phyloP scores from a whole-genome alignment of 2,113 vertebrate genomes.

The Lophius piscatorius region DNA sequence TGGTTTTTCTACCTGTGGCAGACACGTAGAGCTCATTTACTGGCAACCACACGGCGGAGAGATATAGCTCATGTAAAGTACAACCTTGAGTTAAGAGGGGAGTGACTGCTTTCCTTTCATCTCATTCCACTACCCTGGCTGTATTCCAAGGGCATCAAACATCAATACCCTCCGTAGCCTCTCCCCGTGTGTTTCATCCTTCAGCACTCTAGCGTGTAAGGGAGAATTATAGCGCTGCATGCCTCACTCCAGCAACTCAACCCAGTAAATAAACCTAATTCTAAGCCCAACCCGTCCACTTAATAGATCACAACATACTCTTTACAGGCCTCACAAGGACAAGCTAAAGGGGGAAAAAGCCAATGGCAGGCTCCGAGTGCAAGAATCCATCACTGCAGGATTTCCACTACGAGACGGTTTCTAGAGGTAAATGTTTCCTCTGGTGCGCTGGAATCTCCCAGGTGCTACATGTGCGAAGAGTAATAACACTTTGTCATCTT shows the following conservation, averaged over 20 bases:
- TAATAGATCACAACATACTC: constrained; percentile 54
- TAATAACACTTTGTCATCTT: not conserved
- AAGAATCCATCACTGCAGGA: constrained; percentile 48
- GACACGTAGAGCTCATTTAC: constrained; percentile 23
- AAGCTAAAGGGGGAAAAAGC: constrained; percentile 37
- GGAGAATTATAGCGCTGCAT: constrained; percentile 68
- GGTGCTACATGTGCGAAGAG: constrained; percentile 14
- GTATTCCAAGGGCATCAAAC: constrained; percentile 64
- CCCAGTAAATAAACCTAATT: constrained; percentile 72
- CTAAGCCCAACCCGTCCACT: constrained; percentile 31
- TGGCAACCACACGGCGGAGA: constrained; percentile 39
- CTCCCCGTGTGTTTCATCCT: constrained; percentile 61
- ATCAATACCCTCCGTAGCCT: constrained; percentile 60
- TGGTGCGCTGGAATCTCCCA: constrained; percentile 25
- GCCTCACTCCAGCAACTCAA: constrained; percentile 66
- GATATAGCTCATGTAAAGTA: constrained; percentile 63
- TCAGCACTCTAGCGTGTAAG: constrained; percentile 51
- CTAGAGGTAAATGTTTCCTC: constrained; percentile 43
- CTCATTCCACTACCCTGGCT: constrained; percentile 60
- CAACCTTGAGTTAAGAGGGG: constrained; percentile 71
- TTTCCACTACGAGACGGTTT: constrained; percentile 36
- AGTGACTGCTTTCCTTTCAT: constrained; percentile 65
- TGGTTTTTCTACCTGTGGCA: constrained; percentile 21
- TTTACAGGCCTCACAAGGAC: constrained; percentile 60
- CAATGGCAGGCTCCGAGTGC: constrained; percentile 33